Evolutionary conservation across 2,888 invertebrate species (phyloP).

Genomic region (Hydroisotoma schaefferi): DNA sequence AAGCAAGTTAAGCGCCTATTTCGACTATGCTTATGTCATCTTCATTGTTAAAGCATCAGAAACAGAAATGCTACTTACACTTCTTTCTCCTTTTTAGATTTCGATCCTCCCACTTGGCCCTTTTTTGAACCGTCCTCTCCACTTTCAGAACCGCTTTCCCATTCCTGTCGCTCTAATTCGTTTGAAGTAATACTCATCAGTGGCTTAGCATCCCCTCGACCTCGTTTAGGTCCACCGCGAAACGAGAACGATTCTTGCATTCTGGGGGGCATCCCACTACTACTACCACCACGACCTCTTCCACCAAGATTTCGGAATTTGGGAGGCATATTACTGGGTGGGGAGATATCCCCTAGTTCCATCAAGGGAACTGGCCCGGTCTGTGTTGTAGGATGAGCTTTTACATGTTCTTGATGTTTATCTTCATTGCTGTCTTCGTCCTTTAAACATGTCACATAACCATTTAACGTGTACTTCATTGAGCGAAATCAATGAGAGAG

Average conservation of each 20-base stretch:
- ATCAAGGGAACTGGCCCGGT: slow-evolving; percentile 42
- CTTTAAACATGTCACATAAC: slow-evolving; percentile 8
- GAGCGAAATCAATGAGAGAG: too few species aligned
- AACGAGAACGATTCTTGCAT: slow-evolving; percentile 19
- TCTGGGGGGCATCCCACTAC: slow-evolving; percentile 23
- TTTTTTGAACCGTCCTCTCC: slow-evolving; percentile 38
- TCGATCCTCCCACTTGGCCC: slow-evolving; percentile 25
- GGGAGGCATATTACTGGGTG: slow-evolving; percentile 31
- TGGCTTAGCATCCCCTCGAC: slow-evolving; percentile 36
- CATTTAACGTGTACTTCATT: too few species aligned
- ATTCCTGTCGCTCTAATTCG: slow-evolving; percentile 36
- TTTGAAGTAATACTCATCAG: slow-evolving; percentile 41
- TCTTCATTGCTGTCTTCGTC: slow-evolving; percentile 24
- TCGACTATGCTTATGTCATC: neutral
- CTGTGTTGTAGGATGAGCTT: slow-evolving; percentile 15
- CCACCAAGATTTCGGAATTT: slow-evolving; percentile 24
- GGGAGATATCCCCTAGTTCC: slow-evolving; percentile 42
- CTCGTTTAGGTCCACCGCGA: slow-evolving; percentile 20
- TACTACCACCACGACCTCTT: slow-evolving; percentile 17
- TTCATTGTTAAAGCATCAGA: neutral
- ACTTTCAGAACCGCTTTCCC: slow-evolving; percentile 32
- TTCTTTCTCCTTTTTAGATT: slow-evolving; percentile 27
- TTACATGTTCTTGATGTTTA: slow-evolving; percentile 14
- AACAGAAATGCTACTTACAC: slow-evolving; percentile 13
- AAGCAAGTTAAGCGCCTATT: neutral